These are phyloP conservation scores for Eupeodes latifasciatus DNA, from an alignment of 2,888 invertebrate species.

Conservation along the genomic window DNA sequence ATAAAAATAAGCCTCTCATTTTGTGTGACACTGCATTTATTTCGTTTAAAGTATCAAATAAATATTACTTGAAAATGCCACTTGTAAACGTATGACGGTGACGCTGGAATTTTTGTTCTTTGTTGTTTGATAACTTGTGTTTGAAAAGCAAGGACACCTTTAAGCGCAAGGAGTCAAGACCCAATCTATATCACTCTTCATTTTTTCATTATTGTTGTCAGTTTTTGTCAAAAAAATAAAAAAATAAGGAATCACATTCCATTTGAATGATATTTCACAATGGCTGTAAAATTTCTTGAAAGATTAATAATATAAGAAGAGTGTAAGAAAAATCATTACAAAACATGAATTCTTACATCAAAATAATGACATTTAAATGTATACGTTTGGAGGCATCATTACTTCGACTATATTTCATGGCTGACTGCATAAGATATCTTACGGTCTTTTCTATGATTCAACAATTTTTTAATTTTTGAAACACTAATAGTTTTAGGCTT, in stretches of 20 bases:
- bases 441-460: too few species aligned
- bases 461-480: too few species aligned
- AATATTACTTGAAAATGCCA: constrained; percentile 10
- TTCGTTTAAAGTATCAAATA: constrained; percentile 72
- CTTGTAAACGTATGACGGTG: too few species aligned
- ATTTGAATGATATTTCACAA: constrained; percentile 3
- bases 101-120: background rate
- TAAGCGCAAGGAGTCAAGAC: constrained; percentile 26
- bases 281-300: background rate
- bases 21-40: constrained; percentile 63
- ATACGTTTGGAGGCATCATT: too few species aligned
- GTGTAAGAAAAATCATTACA: background rate
- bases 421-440: too few species aligned
- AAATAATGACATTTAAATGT: too few species aligned
- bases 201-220: background rate
- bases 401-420: too few species aligned
- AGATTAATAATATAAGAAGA: background rate
- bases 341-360: too few species aligned
- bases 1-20: constrained; percentile 61
- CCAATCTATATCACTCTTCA: constrained; percentile 30
- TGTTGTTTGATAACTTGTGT: constrained; percentile 23
- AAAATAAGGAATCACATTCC: background rate
- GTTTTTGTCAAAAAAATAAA: constrained; percentile 2
- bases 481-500: too few species aligned
- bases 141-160: background rate